phyloP scores from a whole-genome alignment of 2,113 vertebrate genomes.

The Microtus montanus region DNA sequence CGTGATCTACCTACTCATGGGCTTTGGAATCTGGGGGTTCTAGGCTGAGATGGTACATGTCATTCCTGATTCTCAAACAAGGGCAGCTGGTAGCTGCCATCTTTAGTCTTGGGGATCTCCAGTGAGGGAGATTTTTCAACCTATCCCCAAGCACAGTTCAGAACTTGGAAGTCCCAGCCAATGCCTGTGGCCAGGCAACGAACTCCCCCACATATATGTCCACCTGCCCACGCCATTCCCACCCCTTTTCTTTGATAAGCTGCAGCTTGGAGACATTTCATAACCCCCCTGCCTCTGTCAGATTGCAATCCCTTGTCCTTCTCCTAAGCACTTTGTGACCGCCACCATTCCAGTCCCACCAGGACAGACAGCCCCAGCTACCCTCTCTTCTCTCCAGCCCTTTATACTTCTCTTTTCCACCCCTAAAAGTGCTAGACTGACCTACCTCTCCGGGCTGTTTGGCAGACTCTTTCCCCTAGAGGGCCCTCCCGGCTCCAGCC shows the following conservation, averaged over 20 bases:
- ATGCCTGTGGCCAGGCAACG: background rate
- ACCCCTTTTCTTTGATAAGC: background rate
- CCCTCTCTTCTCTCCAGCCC: background rate
- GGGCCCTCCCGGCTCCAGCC: background rate
- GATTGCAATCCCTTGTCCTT: background rate
- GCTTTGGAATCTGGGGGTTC: background rate
- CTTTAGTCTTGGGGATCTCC: background rate
- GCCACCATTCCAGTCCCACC: background rate
- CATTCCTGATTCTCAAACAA: background rate
- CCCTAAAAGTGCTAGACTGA: background rate
- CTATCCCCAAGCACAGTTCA: background rate
- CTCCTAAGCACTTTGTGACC: background rate
- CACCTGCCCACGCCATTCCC: background rate
- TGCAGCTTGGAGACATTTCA: background rate
- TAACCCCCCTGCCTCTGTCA: background rate
- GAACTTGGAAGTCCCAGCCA: background rate
- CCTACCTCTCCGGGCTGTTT: background rate
- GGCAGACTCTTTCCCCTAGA: background rate
- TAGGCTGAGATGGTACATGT: background rate
- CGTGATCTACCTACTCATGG: rapidly evolving
- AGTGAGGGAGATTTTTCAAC: background rate
- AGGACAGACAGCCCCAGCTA: background rate
- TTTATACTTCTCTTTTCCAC: background rate
- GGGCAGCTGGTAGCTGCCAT: background rate
- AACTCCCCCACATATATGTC: no score